phyloP scores from a whole-genome alignment of 2,113 vertebrate genomes.

The Pluvianellus socialis region DNA sequence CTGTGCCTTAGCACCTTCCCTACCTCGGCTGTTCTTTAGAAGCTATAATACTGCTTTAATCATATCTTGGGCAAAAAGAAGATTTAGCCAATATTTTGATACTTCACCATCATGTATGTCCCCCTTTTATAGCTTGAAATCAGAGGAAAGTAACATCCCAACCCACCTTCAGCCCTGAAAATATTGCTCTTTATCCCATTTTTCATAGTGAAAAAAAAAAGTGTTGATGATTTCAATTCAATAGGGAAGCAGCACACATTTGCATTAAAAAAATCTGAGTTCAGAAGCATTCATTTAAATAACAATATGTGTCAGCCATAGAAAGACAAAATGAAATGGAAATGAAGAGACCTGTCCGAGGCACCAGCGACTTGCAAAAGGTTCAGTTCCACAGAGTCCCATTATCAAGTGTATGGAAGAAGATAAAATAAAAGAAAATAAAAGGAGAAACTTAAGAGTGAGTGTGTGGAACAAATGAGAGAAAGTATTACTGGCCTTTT shows the following conservation, averaged over 20 bases:
- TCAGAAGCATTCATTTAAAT: constrained; percentile 15
- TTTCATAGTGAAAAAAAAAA: not conserved
- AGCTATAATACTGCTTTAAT: not conserved
- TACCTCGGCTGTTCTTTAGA: not conserved
- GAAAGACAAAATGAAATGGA: not conserved
- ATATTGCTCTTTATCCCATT: not conserved
- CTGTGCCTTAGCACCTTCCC: not conserved
- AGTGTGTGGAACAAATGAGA: not conserved
- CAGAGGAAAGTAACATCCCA: not conserved
- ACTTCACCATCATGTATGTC: not conserved
- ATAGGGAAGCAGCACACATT: not conserved
- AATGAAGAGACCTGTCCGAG: not conserved
- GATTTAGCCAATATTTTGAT: not conserved
- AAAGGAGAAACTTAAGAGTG: not conserved
- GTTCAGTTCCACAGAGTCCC: not conserved
- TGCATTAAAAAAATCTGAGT: not conserved
- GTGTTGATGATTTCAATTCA: not conserved
- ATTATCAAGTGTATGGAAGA: not conserved
- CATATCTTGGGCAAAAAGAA: not conserved
- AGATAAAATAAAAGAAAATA: not conserved
- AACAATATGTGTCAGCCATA: not conserved
- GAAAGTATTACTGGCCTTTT: not conserved
- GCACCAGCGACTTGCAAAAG: not conserved
- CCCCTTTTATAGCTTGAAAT: not conserved
- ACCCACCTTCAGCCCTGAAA: not conserved